phyloP scores from a whole-genome alignment of 2,113 vertebrate genomes.

The Hirundichthys speculiger region DNA sequence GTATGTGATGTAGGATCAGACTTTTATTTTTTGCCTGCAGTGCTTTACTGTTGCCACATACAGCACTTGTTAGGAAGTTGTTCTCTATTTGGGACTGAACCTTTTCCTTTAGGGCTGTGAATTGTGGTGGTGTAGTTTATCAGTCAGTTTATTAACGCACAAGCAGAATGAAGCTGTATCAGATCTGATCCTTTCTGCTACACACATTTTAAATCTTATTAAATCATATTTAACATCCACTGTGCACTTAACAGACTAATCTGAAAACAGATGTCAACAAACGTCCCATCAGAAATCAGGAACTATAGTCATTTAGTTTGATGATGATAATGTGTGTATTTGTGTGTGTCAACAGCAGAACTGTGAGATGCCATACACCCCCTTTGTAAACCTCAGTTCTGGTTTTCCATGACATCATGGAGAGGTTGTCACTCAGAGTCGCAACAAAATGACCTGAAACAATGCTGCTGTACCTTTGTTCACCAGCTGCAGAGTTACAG shows the following conservation, averaged over 20 bases:
- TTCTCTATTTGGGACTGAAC: slow-evolving; percentile 1
- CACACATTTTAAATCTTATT: neutral
- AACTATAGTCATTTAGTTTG: neutral
- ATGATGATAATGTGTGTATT: neutral
- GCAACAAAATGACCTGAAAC: slow-evolving; percentile 36
- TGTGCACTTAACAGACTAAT: neutral
- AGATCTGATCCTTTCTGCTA: neutral
- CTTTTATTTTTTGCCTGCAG: slow-evolving; percentile 16
- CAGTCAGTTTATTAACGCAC: slow-evolving; percentile 7
- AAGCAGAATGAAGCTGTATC: neutral
- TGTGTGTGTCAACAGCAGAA: slow-evolving; percentile 15
- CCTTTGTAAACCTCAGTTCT: slow-evolving; percentile 45
- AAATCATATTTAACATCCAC: too few species aligned
- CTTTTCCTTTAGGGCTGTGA: slow-evolving; percentile 13
- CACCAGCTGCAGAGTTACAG: slow-evolving; percentile 17
- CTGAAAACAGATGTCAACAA: neutral
- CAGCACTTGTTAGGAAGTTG: slow-evolving; percentile 27
- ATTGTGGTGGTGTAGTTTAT: slow-evolving; percentile 30
- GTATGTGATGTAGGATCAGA: neutral
- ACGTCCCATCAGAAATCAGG: neutral
- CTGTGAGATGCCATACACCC: slow-evolving; percentile 55
- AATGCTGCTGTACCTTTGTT: slow-evolving; percentile 7
- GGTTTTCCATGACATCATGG: slow-evolving; percentile 76
- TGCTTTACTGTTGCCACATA: too few species aligned
- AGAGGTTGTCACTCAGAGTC: slow-evolving; percentile 55